A percentile compares a stretch with the other conserved stretches of the same genome.
Evolutionary conservation across 2,888 invertebrate genomes (phyloP).

Genomic region (Troglohyphantes excavatus): DNA sequence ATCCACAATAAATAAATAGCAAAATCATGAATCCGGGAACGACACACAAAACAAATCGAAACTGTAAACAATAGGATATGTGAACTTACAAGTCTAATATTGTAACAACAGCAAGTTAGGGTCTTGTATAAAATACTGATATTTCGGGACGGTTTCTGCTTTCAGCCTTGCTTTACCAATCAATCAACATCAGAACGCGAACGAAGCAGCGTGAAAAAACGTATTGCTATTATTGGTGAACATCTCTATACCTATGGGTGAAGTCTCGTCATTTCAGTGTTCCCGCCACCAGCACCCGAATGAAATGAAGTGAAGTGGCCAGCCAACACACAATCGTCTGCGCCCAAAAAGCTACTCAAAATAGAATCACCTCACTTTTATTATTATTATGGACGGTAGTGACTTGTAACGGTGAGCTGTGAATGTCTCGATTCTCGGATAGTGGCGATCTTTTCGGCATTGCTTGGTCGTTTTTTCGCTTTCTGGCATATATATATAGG

Average conservation of each 20-base stretch:
- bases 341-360: slow-evolving; percentile 66
- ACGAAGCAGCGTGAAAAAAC: slow-evolving; percentile 31
- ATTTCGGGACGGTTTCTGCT: slow-evolving; percentile 74
- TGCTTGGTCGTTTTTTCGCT: slow-evolving; percentile 28
- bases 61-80: slow-evolving; percentile 71
- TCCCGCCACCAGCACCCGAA: slow-evolving; percentile 65
- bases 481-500: slow-evolving; percentile 62
- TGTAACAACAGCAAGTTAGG: slow-evolving; percentile 57
- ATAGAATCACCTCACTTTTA: slow-evolving; percentile 65
- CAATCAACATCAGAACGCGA: slow-evolving; percentile 24
- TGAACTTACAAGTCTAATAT: slow-evolving; percentile 60
- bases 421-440: slow-evolving; percentile 32
- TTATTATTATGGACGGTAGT: slow-evolving; percentile 71
- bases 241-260: slow-evolving; percentile 34
- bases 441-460: slow-evolving; percentile 17
- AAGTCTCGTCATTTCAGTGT: slow-evolving; percentile 50
- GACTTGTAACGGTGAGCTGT: slow-evolving; percentile 56
- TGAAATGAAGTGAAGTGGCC: slow-evolving; percentile 7
- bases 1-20: neutral
- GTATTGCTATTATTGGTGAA: slow-evolving; percentile 72
- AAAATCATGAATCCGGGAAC: slow-evolving; percentile 33
- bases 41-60: slow-evolving; percentile 35
- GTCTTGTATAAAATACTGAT: slow-evolving; percentile 77
- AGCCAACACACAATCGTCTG: slow-evolving; percentile 21
- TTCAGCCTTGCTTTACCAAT: slow-evolving; percentile 63